These are phyloP conservation scores for Scyliorhinus canicula DNA, from an alignment of 2,797 vertebrate genomes.

Conservation along the genomic window DNA sequence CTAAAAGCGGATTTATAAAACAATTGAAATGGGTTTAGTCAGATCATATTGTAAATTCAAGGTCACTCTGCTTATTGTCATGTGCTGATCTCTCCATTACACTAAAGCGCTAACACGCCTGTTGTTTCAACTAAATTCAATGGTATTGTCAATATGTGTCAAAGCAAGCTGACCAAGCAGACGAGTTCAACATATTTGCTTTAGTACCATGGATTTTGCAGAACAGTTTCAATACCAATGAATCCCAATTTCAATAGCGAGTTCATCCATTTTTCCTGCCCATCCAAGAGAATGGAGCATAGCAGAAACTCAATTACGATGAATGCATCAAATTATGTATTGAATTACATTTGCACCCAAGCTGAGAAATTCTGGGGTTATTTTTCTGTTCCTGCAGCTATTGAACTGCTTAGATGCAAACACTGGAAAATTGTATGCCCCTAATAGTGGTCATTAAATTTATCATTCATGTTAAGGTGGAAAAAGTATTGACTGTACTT, in stretches of 20 bases:
- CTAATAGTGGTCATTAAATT: neutral
- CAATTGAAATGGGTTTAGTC: constrained; percentile 16
- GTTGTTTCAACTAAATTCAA: neutral
- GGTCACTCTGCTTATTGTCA: constrained; percentile 9
- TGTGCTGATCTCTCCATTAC: neutral
- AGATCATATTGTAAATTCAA: constrained; percentile 21
- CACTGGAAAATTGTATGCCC: neutral
- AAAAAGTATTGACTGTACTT: neutral
- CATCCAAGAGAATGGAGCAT: neutral
- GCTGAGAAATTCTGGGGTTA: neutral
- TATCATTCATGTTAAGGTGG: neutral
- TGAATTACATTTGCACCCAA: neutral
- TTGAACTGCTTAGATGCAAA: neutral
- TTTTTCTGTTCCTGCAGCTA: neutral
- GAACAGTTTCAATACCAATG: neutral
- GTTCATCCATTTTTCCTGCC: neutral
- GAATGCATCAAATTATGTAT: neutral
- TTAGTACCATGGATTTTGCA: neutral
- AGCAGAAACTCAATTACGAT: neutral
- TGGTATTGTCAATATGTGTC: neutral
- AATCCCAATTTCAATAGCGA: neutral
- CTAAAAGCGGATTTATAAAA: constrained; percentile 11
- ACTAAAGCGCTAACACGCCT: neutral
- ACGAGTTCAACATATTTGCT: neutral
- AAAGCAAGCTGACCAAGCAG: constrained; percentile 19